These are phyloP conservation scores for Taenaris catops DNA, from an alignment of 2,888 invertebrate genomes.

Conservation along the genomic window DNA sequence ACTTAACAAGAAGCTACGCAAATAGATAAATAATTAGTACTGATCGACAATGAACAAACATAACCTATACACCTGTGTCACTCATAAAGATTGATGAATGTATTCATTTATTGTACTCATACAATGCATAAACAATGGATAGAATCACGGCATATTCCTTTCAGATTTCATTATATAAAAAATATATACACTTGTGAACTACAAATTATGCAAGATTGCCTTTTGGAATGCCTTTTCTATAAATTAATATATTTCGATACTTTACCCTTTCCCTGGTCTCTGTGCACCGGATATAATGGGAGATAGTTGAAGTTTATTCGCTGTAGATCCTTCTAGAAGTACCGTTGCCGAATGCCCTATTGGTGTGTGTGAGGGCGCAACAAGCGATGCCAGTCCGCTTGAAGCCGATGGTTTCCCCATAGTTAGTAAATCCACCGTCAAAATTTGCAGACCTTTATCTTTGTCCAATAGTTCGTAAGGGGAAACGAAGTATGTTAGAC, in stretches of 20 bases:
- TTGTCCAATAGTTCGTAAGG: conserved; percentile 94
- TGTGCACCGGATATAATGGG: conserved; percentile 85
- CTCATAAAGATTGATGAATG: too few relatives aligned
- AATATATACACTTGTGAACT: too few relatives aligned
- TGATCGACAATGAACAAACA: too few relatives aligned
- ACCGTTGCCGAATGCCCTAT: conserved; percentile 94
- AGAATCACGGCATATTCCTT: too few relatives aligned
- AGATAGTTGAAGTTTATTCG: conserved; percentile 89
- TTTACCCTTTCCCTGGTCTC: conserved; percentile 86
- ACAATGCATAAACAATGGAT: too few relatives aligned
- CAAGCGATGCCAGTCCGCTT: conserved; percentile 56
- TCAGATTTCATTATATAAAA: too few relatives aligned
- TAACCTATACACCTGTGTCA: too few relatives aligned
- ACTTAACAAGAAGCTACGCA: too few relatives aligned
- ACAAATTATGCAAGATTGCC: too few relatives aligned
- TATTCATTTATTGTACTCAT: too few relatives aligned
- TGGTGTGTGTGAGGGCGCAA: conserved; percentile 74
- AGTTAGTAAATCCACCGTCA: conserved; percentile 87
- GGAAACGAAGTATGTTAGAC: conserved; percentile 95
- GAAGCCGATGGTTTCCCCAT: conserved; percentile 56
- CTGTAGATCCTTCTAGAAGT: conserved; percentile 91
- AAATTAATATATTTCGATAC: background rate
- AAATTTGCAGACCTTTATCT: conserved; percentile 85
- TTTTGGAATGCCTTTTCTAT: too few relatives aligned
- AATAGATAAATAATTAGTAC: too few relatives aligned